These are phyloP conservation scores for Excalfactoria chinensis DNA, from an alignment of 2,113 vertebrate genomes.

Conservation along the genomic window DNA sequence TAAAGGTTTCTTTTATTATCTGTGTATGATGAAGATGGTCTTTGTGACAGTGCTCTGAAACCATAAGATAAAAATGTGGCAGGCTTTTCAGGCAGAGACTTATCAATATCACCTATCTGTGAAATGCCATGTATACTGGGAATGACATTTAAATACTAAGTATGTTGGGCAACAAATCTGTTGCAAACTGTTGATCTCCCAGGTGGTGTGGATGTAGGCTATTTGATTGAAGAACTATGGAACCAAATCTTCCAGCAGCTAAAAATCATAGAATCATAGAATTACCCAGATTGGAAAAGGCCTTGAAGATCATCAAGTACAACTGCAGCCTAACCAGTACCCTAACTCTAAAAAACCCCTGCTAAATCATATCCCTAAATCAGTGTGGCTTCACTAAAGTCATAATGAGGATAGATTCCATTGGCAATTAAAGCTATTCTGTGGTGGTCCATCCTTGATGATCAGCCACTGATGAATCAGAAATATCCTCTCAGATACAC, in stretches of 20 bases:
- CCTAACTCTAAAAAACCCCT: too few relatives aligned
- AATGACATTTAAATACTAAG: background rate
- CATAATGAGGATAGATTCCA: background rate
- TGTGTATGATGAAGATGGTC: background rate
- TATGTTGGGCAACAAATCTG: background rate
- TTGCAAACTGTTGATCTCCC: background rate
- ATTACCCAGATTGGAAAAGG: too few relatives aligned
- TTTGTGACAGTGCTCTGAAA: background rate
- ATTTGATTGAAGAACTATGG: fast-evolving
- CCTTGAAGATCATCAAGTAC: too few relatives aligned
- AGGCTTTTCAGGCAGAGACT: background rate
- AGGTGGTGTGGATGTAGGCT: background rate
- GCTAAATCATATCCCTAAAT: too few relatives aligned
- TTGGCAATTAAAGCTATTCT: background rate
- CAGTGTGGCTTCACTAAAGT: background rate
- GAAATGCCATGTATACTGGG: background rate
- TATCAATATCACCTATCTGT: background rate
- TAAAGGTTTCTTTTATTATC: background rate
- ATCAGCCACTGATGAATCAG: background rate
- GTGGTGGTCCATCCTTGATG: fast-evolving
- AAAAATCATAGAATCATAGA: too few relatives aligned
- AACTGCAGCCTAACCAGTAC: too few relatives aligned
- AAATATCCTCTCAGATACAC: background rate
- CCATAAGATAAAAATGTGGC: background rate
- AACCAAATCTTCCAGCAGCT: background rate